Evolutionary conservation across 2,113 vertebrate species (phyloP), one percentile per base, ranked within the genome.

Genomic region (Balaenoptera acutorostrata): DNA sequence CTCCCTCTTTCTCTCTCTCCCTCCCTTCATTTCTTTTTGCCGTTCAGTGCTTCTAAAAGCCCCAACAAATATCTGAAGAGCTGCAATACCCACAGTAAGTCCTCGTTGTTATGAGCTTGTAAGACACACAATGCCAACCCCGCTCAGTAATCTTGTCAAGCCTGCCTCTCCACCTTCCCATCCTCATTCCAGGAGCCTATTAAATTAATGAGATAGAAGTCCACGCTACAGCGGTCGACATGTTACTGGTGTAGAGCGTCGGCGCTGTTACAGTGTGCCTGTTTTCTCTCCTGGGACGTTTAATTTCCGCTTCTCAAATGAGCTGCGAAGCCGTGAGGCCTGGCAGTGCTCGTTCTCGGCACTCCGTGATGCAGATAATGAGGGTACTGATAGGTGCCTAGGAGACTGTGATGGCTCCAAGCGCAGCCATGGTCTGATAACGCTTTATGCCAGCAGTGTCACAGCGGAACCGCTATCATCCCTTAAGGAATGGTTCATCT

Each of bases 331-430:
- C 98, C 98, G 99, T 98, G 98, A 99, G 99, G 98, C 98, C 99
- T 99, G 98, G 99, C 98, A 99, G 98, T 98, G 98, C 98, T 98
- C 98, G 98, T 99, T 98, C 98, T 97, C 98, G 97, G 99, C 98
- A 98, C 99, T 99, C 99, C 98, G 98, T 98, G 99, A 99, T 99
- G 99, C 99, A 99, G 99, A 99, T 99, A 99, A 99, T 99, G 99
- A 99, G 99, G 98, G 99, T 99, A 99, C 99, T 99, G 99, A 99
- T 99, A 99, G 99, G 99, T 99, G 99, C 99, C 99, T 99, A 99
- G 99, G 99, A 99, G 99, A 99, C 99, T 98, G 98, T 98, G 98
- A 99, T 98, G 99, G 99, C 99, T 99, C 99, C 98, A 93, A 98
- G 99, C 99, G 98, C 99, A 99, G 99, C 99, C 99, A 98, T 98